These are phyloP conservation scores for Benthosema pterotum DNA, from an alignment of 2,797 vertebrate genomes.

Conservation along the genomic window DNA sequence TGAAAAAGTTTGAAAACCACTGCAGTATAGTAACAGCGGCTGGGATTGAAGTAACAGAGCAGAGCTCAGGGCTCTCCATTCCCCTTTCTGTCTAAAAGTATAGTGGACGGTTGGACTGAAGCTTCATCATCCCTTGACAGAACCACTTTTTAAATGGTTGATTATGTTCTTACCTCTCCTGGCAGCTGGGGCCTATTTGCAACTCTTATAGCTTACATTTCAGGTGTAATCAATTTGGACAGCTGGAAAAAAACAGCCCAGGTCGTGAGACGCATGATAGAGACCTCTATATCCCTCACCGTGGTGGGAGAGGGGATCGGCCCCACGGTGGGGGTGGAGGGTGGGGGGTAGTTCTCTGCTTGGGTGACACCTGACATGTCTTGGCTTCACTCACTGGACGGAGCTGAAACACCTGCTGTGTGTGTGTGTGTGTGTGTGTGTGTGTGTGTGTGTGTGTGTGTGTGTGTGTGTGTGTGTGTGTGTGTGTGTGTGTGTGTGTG, in stretches of 20 bases:
- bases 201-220: constrained; percentile 31
- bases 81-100: background rate
- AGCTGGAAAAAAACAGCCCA: constrained; percentile 56
- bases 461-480: no score
- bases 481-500: no score
- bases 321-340: constrained; percentile 5
- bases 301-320: constrained; percentile 1
- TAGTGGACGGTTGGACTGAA: background rate
- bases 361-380: constrained; percentile 49
- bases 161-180: constrained; percentile 50
- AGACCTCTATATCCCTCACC: constrained; percentile 27
- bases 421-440: constrained; percentile 7
- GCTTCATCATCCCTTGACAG: constrained; percentile 4
- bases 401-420: constrained; percentile 68
- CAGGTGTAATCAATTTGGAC: constrained; percentile 62
- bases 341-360: constrained; percentile 44
- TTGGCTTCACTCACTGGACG: constrained; percentile 28
- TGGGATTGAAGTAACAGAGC: constrained; percentile 4
- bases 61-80: constrained; percentile 1
- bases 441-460: no score
- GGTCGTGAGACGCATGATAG: constrained; percentile 16
- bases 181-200: constrained; percentile 59
- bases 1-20: no score
- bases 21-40: no score
- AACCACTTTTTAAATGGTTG: constrained; percentile 41